Percentiles rank a stretch among this genome's conserved stretches.
Conservation (phyloP, 2,113 vertebrate species). For the Rhabdornis inornatus region DNA sequence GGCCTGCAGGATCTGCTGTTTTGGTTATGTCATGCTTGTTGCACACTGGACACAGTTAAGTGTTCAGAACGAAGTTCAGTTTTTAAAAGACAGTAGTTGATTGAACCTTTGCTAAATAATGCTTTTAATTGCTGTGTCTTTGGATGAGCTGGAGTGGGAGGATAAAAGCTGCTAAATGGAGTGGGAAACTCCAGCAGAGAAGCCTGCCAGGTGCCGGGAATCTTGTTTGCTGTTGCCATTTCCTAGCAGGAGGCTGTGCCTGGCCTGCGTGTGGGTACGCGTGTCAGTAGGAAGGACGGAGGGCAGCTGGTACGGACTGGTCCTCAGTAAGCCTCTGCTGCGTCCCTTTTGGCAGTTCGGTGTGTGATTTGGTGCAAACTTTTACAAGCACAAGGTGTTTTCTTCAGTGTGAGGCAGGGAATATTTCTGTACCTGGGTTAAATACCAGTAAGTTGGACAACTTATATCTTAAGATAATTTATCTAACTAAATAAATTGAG, state of each 20-base stretch:
- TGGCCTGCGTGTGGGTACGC: fast-evolving
- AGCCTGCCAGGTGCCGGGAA: not conserved
- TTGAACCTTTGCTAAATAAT: not conserved
- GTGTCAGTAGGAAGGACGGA: not conserved
- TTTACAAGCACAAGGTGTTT: not conserved
- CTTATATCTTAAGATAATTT: not conserved
- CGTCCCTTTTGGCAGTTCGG: not conserved
- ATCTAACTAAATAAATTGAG: not conserved
- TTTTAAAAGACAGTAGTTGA: not conserved
- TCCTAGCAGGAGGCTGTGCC: not conserved
- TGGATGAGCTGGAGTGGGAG: not conserved
- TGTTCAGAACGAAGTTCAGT: not conserved
- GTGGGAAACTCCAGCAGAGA: not conserved
- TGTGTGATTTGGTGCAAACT: not conserved
- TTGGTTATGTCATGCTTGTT: not conserved
- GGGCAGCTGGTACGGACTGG: fast-evolving
- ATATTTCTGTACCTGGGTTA: not conserved
- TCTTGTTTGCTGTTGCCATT: not conserved
- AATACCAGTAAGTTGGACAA: not conserved
- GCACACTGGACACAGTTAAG: not conserved
- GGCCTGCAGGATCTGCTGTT: not conserved
- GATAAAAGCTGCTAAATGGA: not conserved
- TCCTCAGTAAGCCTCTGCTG: not conserved
- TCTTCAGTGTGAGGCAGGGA: not conserved
- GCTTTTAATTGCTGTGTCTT: not conserved